Conservation (phyloP, 2,888 invertebrate species). For the Hydropsyche betteni region DNA sequence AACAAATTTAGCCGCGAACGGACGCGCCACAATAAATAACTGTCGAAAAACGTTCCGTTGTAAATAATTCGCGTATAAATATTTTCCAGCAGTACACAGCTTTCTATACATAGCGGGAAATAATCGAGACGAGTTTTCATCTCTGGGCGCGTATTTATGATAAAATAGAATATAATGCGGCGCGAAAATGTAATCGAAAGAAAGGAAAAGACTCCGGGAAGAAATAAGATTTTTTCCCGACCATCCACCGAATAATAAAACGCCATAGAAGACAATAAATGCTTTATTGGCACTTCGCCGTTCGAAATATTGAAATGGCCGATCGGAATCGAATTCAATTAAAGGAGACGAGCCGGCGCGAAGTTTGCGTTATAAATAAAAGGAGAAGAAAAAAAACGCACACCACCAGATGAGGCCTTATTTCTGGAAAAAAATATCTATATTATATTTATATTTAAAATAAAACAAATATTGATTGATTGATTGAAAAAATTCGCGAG, state of each 20-base stretch:
- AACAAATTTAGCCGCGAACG: constrained; percentile 16
- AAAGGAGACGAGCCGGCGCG: background rate
- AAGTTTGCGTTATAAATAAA: background rate
- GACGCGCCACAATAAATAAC: constrained; percentile 28
- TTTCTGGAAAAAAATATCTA: no score
- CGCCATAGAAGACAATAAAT: background rate
- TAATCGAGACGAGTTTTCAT: constrained; percentile 7
- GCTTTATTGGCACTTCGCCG: constrained; percentile 7
- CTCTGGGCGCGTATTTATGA: background rate
- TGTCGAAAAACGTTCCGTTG: background rate
- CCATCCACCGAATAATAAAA: constrained; percentile 12
- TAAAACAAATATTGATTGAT: no score
- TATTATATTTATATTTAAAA: no score
- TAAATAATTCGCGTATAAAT: constrained; percentile 12
- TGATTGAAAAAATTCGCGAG: no score
- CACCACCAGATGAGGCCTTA: no score
- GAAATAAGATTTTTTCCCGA: background rate
- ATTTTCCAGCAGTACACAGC: constrained; percentile 8
- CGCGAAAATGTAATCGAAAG: background rate
- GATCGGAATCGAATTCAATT: constrained; percentile 23
- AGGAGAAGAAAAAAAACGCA: background rate
- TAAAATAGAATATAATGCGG: background rate
- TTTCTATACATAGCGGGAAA: background rate
- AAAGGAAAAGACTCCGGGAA: background rate
- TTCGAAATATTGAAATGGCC: constrained; percentile 19